Conservation (phyloP, 2,888 invertebrate species). For the Andrena bucephala region DNA sequence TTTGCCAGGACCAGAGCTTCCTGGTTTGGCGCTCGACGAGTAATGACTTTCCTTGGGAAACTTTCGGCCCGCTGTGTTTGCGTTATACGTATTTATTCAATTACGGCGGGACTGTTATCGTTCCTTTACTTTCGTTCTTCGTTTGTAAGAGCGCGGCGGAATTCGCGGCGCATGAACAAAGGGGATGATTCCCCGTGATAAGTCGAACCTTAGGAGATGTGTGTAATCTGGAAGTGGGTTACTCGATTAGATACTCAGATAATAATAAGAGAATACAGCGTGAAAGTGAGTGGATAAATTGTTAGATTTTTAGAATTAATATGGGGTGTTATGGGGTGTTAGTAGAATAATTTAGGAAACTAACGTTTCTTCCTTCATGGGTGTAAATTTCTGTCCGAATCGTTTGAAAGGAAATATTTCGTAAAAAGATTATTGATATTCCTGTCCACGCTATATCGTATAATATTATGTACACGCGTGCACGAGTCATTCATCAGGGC, state of each 20-base stretch:
- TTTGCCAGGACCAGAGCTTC: conserved; percentile 14
- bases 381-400: conserved; percentile 5
- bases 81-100: conserved; percentile 48
- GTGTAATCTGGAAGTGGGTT: too few relatives aligned
- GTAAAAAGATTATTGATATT: conserved; percentile 26
- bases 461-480: conserved; percentile 50
- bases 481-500: conserved; percentile 51
- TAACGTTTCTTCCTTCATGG: background rate
- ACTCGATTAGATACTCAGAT: too few relatives aligned
- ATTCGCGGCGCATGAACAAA: background rate
- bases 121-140: conserved; percentile 5
- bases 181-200: conserved; percentile 2
- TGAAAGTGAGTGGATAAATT: background rate
- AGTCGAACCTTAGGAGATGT: too few relatives aligned
- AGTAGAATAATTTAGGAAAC: conserved; percentile 23
- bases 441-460: conserved; percentile 29
- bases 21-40: background rate
- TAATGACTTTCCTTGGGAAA: conserved; percentile 41
- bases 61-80: conserved; percentile 34
- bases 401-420: conserved; percentile 6
- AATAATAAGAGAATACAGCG: too few relatives aligned
- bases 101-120: conserved; percentile 29
- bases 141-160: background rate
- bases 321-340: conserved; percentile 7
- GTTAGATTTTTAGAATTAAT: conserved; percentile 8